A percentile compares a stretch with the other conserved stretches of the same genome.
Evolutionary conservation across 1,140 invertebrate species (phyloP).

Genomic region (Myzus persicae): DNA sequence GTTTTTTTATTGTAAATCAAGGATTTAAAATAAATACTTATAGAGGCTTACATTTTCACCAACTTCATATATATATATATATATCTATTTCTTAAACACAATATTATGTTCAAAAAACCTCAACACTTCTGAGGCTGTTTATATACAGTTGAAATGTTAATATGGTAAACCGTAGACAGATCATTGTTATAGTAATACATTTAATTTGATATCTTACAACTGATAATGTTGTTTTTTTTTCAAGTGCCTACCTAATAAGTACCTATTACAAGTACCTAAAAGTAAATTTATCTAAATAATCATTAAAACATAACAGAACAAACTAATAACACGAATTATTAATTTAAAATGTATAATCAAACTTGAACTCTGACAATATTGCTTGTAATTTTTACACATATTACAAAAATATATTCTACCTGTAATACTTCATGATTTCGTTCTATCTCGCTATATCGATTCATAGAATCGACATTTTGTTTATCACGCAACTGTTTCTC

Average conservation of each 20-base stretch:
- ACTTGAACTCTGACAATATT: background rate
- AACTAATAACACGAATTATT: background rate
- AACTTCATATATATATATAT: too few relatives aligned
- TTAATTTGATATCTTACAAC: background rate
- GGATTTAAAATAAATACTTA: too few relatives aligned
- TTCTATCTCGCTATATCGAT: slow-evolving; percentile 66
- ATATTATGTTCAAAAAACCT: too few relatives aligned
- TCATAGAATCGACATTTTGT: slow-evolving; percentile 66
- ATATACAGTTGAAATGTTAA: background rate
- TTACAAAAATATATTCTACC: slow-evolving; percentile 39
- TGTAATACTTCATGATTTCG: slow-evolving; percentile 66
- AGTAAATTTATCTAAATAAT: background rate
- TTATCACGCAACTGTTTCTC: slow-evolving; percentile 67
- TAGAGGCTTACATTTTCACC: too few relatives aligned
- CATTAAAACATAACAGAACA: background rate
- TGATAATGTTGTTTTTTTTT: background rate
- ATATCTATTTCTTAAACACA: too few relatives aligned
- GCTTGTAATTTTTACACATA: background rate
- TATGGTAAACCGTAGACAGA: background rate
- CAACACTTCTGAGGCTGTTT: too few relatives aligned
- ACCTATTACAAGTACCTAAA: background rate
- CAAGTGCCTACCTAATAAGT: background rate
- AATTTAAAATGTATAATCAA: background rate
- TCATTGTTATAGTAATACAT: background rate
- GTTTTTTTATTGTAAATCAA: too few relatives aligned